Evolutionary conservation across 2,113 vertebrate genomes (phyloP).

Genomic region (Hymenochirus boettgeri): DNA sequence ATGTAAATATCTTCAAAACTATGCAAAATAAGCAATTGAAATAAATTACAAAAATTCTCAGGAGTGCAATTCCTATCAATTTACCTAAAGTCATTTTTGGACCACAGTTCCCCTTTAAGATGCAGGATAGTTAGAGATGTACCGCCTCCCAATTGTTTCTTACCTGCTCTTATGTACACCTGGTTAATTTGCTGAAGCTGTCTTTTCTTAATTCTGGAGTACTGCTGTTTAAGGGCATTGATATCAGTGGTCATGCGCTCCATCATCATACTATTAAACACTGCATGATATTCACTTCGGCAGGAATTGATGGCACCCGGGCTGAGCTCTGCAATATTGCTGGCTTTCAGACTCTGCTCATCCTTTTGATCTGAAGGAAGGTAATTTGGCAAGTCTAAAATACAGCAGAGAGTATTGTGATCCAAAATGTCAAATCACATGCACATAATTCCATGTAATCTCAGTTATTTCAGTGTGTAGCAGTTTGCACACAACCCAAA

Average conservation of each 20-base stretch:
- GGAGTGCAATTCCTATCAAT: too few relatives aligned
- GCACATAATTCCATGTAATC: too few relatives aligned
- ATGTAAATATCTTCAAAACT: too few relatives aligned
- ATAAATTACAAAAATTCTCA: too few relatives aligned
- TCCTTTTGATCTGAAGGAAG: constrained; percentile 67
- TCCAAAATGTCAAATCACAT: too few relatives aligned
- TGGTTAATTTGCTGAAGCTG: constrained; percentile 91
- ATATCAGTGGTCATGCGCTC: constrained; percentile 97
- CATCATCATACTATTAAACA: constrained; percentile 97
- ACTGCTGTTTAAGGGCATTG: constrained; percentile 86
- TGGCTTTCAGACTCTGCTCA: constrained; percentile 69
- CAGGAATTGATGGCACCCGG: constrained; percentile 86
- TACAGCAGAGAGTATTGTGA: too few relatives aligned
- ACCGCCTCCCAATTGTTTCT: background rate
- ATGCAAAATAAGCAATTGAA: too few relatives aligned
- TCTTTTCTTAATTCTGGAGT: constrained; percentile 85
- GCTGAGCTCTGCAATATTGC: constrained; percentile 88
- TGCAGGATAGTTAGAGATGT: too few relatives aligned
- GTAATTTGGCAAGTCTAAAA: background rate
- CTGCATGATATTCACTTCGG: constrained; percentile 83
- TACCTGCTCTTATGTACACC: constrained; percentile 91
- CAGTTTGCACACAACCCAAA: too few relatives aligned
- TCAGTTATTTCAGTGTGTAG: too few relatives aligned
- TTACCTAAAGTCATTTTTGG: too few relatives aligned
- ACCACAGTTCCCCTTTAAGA: too few relatives aligned